These are phyloP conservation scores for Macrosiphum euphorbiae DNA, from an alignment of 2,888 invertebrate species.

Conservation along the genomic window DNA sequence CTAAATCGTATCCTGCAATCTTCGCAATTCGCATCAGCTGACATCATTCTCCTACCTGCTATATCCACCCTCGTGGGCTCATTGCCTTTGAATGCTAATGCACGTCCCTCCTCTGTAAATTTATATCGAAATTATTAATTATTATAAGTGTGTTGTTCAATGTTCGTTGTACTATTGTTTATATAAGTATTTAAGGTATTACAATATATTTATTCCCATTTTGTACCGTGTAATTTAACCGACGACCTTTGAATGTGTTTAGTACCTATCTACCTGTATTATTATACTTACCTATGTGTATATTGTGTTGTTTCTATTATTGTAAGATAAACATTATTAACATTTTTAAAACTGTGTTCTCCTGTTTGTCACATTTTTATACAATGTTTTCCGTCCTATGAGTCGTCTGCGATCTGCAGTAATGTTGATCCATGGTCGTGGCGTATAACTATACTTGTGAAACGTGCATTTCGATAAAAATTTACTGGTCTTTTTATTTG, in stretches of 20 bases:
- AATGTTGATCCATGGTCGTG: no score
- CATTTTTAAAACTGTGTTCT: background rate
- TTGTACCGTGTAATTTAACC: background rate
- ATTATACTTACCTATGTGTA: background rate
- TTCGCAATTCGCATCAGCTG: background rate
- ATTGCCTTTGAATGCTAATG: background rate
- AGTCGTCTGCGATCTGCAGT: background rate
- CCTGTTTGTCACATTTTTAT: background rate
- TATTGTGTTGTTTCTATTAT: background rate
- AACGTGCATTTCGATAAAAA: no score
- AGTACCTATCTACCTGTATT: background rate
- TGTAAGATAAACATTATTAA: background rate
- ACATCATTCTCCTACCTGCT: background rate
- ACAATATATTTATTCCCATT: background rate
- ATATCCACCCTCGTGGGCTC: background rate
- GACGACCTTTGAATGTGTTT: background rate
- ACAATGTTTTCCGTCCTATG: background rate
- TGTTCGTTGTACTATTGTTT: background rate
- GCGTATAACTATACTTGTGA: no score
- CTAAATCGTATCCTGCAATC: background rate
- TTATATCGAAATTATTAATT: background rate
- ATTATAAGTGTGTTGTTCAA: background rate
- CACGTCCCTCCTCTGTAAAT: background rate
- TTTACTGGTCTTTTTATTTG: no score
- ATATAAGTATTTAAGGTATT: background rate